phyloP scores from a whole-genome alignment of 2,888 invertebrate species.

The Ferdinandea cuprea region DNA sequence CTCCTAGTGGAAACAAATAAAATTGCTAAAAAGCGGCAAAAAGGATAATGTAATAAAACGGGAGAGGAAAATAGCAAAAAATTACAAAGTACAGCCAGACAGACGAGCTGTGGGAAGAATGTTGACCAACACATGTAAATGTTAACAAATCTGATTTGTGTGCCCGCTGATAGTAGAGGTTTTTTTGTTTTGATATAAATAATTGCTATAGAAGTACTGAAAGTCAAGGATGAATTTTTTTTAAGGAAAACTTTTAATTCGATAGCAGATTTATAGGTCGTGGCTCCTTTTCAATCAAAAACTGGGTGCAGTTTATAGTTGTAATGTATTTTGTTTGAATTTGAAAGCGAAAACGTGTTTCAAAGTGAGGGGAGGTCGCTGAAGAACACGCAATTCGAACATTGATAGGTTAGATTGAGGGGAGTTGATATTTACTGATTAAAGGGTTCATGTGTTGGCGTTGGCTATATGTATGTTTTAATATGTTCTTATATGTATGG shows the following conservation, averaged over 20 bases:
- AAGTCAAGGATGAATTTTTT: conserved; percentile 6
- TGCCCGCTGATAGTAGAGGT: conserved; percentile 17
- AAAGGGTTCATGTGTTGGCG: conserved; percentile 9
- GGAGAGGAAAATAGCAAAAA: neutral
- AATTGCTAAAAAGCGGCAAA: neutral
- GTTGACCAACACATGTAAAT: conserved; percentile 10
- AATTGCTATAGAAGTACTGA: conserved; percentile 11
- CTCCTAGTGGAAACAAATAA: neutral
- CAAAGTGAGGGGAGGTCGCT: conserved; percentile 1
- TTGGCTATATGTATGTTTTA: neutral
- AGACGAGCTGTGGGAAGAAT: conserved; percentile 1
- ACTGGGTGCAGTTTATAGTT: conserved; percentile 49
- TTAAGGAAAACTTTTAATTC: conserved; percentile 1
- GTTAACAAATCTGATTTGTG: conserved; percentile 25
- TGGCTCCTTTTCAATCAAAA: conserved; percentile 2
- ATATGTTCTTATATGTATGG: too few relatives aligned
- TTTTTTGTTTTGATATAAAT: conserved; percentile 34
- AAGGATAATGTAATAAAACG: conserved; percentile 9
- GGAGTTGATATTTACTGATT: conserved; percentile 34
- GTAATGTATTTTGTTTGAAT: conserved; percentile 36
- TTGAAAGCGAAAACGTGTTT: conserved; percentile 33
- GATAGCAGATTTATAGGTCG: conserved; percentile 49
- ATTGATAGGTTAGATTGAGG: neutral
- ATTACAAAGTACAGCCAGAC: neutral
- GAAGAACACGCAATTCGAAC: conserved; percentile 2